These are phyloP conservation scores for Ormyrus labotus DNA, from an alignment of 2,888 invertebrate species.

Conservation along the genomic window DNA sequence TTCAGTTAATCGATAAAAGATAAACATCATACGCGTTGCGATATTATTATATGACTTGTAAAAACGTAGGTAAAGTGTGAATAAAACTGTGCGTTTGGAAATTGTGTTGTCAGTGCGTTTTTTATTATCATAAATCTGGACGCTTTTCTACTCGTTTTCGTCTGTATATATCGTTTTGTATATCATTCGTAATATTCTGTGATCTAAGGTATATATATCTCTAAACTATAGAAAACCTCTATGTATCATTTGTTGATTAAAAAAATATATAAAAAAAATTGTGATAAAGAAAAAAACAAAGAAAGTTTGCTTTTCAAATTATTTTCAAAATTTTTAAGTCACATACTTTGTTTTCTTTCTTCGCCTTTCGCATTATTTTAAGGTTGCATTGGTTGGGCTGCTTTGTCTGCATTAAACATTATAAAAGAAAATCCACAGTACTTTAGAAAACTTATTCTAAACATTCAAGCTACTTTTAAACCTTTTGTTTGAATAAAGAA, in stretches of 20 bases:
- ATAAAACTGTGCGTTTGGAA: conserved; percentile 46
- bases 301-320: conserved; percentile 18
- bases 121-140: conserved; percentile 28
- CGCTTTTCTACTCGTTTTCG: conserved; percentile 39
- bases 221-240: conserved; percentile 17
- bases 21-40: conserved; percentile 20
- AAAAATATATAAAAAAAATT: conserved; percentile 14
- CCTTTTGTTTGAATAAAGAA: too few species aligned
- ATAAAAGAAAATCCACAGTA: neutral
- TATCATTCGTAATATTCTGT: conserved; percentile 23
- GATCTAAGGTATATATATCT: conserved; percentile 16
- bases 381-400: conserved; percentile 32
- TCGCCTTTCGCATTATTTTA: conserved; percentile 34
- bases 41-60: conserved; percentile 16
- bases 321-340: neutral
- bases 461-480: too few species aligned
- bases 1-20: conserved; percentile 25
- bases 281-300: conserved; percentile 33
- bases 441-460: neutral
- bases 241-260: neutral
- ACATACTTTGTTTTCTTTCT: conserved; percentile 33
- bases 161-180: conserved; percentile 26
- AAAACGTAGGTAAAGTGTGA: conserved; percentile 15
- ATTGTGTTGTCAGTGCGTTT: conserved; percentile 44
- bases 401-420: conserved; percentile 9